Base-by-base conservation (phyloP, 2,888 invertebrate genomes). In the Mythimna pallens region DNA sequence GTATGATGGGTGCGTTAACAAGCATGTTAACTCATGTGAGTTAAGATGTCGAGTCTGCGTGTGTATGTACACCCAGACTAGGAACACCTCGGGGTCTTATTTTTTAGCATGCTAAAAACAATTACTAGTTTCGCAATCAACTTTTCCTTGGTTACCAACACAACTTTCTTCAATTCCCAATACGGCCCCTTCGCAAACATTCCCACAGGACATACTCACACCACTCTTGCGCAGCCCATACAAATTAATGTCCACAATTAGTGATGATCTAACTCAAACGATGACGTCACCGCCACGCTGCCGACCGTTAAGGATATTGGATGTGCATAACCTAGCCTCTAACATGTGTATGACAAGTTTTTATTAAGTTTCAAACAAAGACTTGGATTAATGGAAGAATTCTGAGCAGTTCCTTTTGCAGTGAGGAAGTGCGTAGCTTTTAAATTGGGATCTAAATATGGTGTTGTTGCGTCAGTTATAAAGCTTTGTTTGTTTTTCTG, bases 251-350 rank as follows among this genome's bases (percentile, higher is more conserved):
- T 73, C 73, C 86, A 84, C 83, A 86, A 87, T 87, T 89, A 86
- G 86, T 80, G 86, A 82, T 89, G 89, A 89, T 87, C 88, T 90
- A 89, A 89, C 64, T 65, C 88, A 87, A 90, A 62, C 64, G 59
- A 8, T 86, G 80, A 86, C 86, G 87, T 84, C 86, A 86, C 43
- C 8, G 55, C 73, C 59, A 57, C 58, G 47, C 65, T 52, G 57
- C 40, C 58, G 36, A 50, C 81, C 64, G 68, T 72, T 84, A 81
- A 84, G 81, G 81, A 76, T 81, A 82, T 70, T 69, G 62, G 80
- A 84, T 84, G 81, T 69, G 57, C 69, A 72, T 54, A 70, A 65
- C 20, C 34, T 57, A 61, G 65, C 22, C 22, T 55, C 9, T 64
- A 25, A 82, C 25, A 43, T 59, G 79, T 82, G 34, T 52, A 55